Evolutionary conservation across 2,888 invertebrate species (phyloP), one percentile per base, ranked within the genome.

Genomic region (Agonopterix alstromeriana): DNA sequence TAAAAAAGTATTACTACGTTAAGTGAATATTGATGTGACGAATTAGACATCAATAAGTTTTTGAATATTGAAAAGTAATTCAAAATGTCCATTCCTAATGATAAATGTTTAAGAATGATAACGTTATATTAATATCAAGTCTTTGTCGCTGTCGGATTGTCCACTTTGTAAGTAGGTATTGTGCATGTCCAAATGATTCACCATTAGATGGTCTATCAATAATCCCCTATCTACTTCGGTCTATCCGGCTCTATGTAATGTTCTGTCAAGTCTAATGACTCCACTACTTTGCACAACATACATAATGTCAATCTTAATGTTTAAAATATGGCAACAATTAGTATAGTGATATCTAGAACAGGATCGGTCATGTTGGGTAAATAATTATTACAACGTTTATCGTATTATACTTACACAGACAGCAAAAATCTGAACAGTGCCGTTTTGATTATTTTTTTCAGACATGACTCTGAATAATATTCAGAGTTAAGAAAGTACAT

Each of bases 81-180:
- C 50, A 70, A 68, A 68, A 67, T 77, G 78, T 80, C 77, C 77
- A 77, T 72, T 76, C 72, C 73, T 74, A 73, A 67, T 71, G 58
- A 67, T 72, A 70, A 70, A 67, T 63, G 50, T 67, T 58, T 63
- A 59, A 64, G 66, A 70, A 63, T 60, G 60, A 64, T 59, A 61
- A 57, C 55, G n/a, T 38, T 38, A 38, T 38, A 60, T 49, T 65
- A 59, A 56, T 58, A 56, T 63, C 56, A 52, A 58, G 53, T 58
- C 48, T 64, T 55, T 66, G 63, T 77, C 71, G 73, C 78, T 78
- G 77, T 84, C 74, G 74, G 77, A 73, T 76, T 77, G 73, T 79
- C 75, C 70, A 70, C 59, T 73, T 73, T 69, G 65, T 55, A 64
- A 57, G 56, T 71, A 70, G 69, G 64, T 65, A 67, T 11, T 17